Evolutionary conservation across 2,888 invertebrate species (phyloP).

Genomic region (Sinotaia quadrata): DNA sequence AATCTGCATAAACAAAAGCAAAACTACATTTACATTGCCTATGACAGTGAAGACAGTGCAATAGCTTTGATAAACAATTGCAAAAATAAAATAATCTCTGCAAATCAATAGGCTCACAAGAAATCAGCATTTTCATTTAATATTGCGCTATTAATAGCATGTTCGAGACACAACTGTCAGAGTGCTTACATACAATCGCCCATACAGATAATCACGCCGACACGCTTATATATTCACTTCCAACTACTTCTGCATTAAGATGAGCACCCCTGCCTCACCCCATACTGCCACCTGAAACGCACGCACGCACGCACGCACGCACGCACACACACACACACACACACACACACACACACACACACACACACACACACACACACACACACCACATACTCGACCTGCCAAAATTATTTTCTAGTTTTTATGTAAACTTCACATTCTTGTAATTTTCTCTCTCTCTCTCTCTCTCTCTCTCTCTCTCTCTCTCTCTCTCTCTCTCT

Average conservation of each 20-base stretch:
- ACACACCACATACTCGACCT: not conserved
- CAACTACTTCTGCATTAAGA: too few species aligned
- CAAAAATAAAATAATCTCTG: too few species aligned
- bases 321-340: conserved; percentile 7
- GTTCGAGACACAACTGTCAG: too few species aligned
- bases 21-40: too few species aligned
- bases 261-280: not conserved
- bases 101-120: too few species aligned
- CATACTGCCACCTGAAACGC: not conserved
- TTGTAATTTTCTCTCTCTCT: conserved; percentile 1
- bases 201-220: not conserved
- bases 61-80: too few species aligned
- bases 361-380: not conserved
- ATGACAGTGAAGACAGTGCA: too few species aligned
- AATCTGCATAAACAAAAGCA: too few species aligned
- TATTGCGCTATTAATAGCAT: too few species aligned
- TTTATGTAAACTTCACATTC: not conserved
- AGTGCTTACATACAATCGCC: not conserved
- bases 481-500: conserved; percentile 6
- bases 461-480: conserved; percentile 3
- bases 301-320: not conserved
- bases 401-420: not conserved
- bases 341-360: conserved; percentile 3
- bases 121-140: too few species aligned
- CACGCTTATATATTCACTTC: not conserved